Conservation (phyloP, 2,888 invertebrate genomes). For the Trichacis sp. region DNA sequence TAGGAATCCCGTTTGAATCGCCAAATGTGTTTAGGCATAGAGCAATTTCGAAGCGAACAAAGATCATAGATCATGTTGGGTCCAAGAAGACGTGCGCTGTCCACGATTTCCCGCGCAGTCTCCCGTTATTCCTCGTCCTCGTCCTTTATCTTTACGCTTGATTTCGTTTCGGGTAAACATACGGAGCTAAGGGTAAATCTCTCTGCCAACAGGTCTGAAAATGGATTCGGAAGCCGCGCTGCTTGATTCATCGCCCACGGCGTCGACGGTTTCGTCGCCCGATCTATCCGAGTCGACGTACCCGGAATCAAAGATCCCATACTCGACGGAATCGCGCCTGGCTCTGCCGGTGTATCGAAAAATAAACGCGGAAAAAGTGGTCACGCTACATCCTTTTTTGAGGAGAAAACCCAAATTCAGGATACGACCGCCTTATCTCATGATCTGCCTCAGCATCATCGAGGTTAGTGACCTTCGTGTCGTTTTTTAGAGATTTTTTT, state of each 20-base stretch:
- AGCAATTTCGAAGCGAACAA: slow-evolving; percentile 34
- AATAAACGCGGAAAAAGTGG: slow-evolving; percentile 53
- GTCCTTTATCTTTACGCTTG: slow-evolving; percentile 38
- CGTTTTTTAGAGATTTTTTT: neutral
- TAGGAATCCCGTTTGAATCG: too few species aligned
- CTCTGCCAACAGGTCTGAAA: slow-evolving; percentile 48
- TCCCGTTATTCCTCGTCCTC: slow-evolving; percentile 37
- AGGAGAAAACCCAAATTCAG: slow-evolving; percentile 62
- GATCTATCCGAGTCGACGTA: slow-evolving; percentile 58
- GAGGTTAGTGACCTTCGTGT: slow-evolving; percentile 50
- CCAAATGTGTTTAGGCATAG: too few species aligned
- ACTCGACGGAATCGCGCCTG: slow-evolving; percentile 55
- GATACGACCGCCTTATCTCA: slow-evolving; percentile 66
- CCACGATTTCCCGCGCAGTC: slow-evolving; percentile 8
- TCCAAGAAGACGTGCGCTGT: slow-evolving; percentile 35
- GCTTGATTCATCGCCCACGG: slow-evolving; percentile 62
- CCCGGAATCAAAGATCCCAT: slow-evolving; percentile 52
- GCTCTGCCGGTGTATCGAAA: slow-evolving; percentile 52
- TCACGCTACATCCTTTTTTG: slow-evolving; percentile 54
- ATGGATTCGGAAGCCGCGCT: slow-evolving; percentile 66
- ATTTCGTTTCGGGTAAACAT: slow-evolving; percentile 35
- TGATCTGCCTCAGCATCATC: slow-evolving; percentile 66
- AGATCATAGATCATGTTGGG: slow-evolving; percentile 44
- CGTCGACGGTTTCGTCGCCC: slow-evolving; percentile 61
- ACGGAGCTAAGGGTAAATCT: slow-evolving; percentile 35